Evolutionary conservation across 2,113 vertebrate species (phyloP).

Genomic region (Amphiprion ocellaris): DNA sequence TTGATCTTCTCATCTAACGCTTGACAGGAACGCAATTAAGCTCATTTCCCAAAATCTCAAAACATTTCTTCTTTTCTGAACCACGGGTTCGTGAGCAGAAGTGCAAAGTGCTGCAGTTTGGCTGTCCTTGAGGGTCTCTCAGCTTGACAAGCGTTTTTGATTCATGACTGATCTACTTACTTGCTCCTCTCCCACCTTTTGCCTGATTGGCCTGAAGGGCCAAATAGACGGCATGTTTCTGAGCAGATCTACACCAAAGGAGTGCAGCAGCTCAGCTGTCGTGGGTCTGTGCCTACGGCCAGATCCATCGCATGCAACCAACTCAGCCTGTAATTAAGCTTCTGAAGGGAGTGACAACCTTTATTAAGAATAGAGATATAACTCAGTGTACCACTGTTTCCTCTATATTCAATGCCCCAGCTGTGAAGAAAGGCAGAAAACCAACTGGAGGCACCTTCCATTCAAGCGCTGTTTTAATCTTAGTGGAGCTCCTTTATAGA

Average conservation of each 20-base stretch:
- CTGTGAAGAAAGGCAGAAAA: slow-evolving; percentile 25
- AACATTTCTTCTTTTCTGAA: background rate
- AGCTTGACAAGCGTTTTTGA: slow-evolving; percentile 53
- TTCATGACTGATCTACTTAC: slow-evolving; percentile 52
- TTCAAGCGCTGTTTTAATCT: slow-evolving; percentile 1
- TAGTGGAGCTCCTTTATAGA: background rate
- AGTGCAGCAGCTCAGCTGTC: slow-evolving; percentile 60
- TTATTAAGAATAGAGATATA: slow-evolving; percentile 72
- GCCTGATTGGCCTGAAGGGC: slow-evolving; percentile 62
- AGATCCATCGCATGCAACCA: slow-evolving; percentile 78
- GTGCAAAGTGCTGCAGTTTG: slow-evolving; percentile 19
- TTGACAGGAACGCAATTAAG: background rate
- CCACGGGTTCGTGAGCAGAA: slow-evolving; percentile 23
- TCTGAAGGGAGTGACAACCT: slow-evolving; percentile 74
- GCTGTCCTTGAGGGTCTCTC: slow-evolving; percentile 52
- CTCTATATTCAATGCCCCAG: slow-evolving; percentile 23
- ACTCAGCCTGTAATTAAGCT: slow-evolving; percentile 82
- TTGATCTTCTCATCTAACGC: background rate
- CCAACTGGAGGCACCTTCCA: slow-evolving; percentile 6
- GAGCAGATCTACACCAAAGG: slow-evolving; percentile 59
- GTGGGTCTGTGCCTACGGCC: slow-evolving; percentile 68
- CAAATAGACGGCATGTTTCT: slow-evolving; percentile 51
- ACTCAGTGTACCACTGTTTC: slow-evolving; percentile 27
- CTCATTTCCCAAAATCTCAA: background rate
- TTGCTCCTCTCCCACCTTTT: slow-evolving; percentile 30